These are phyloP conservation scores for Pectinophora gossypiella DNA, from an alignment of 1,140 invertebrate genomes.

Conservation along the genomic window DNA sequence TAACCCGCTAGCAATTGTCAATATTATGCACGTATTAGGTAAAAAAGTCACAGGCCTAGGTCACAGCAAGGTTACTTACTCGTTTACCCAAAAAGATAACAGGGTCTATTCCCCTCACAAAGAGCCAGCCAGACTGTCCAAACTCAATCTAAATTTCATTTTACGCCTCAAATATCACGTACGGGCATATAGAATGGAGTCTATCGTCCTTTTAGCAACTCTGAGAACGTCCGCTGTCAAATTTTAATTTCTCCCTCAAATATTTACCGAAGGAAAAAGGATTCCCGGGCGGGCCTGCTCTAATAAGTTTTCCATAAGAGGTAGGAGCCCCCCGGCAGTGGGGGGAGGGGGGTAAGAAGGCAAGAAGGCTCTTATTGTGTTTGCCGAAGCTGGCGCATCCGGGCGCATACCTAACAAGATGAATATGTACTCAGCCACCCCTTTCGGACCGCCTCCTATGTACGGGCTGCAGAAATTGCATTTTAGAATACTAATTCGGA, in stretches of 20 bases:
- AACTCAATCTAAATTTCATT: constrained; percentile 73
- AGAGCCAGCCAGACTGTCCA: constrained; percentile 39
- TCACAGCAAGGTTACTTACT: background rate
- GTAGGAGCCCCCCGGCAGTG: constrained; percentile 10
- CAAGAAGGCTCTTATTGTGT: constrained; percentile 69
- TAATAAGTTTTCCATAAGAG: constrained; percentile 75
- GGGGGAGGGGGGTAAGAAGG: constrained; percentile 23
- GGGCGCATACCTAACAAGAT: constrained; percentile 73
- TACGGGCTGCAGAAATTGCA: constrained; percentile 67
- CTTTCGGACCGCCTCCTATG: constrained; percentile 45
- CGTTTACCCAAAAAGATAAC: background rate
- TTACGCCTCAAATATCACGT: constrained; percentile 69
- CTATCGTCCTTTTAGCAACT: constrained; percentile 43
- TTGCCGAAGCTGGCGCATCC: constrained; percentile 71
- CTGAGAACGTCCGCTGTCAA: constrained; percentile 66
- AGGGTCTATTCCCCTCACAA: background rate
- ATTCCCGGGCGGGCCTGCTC: constrained; percentile 68
- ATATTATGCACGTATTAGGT: background rate
- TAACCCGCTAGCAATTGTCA: too few species aligned
- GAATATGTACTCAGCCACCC: constrained; percentile 65
- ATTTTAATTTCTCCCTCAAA: constrained; percentile 75
- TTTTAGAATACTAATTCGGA: constrained; percentile 68
- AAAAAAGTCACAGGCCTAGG: background rate
- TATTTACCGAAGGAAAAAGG: constrained; percentile 75
- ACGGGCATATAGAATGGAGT: constrained; percentile 61